A percentile compares a stretch with the other conserved stretches of the same genome.
Evolutionary conservation across 2,888 invertebrate genomes (phyloP).

Genomic region (Theodoxus fluviatilis): DNA sequence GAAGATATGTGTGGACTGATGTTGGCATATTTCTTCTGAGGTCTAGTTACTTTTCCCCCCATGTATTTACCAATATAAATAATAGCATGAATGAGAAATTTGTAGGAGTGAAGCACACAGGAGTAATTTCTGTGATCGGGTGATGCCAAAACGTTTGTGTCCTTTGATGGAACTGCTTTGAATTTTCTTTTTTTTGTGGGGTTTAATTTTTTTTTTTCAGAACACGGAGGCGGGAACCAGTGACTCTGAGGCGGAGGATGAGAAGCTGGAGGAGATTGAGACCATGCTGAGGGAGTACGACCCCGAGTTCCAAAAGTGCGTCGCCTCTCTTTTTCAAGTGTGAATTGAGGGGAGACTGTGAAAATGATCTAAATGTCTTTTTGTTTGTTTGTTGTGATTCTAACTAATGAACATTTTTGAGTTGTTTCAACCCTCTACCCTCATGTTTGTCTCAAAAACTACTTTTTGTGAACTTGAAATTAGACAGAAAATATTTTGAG

Average conservation of each 20-base stretch:
- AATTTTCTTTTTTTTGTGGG: neutral
- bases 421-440: neutral
- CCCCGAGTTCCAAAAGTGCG: slow-evolving; percentile 72
- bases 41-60: neutral
- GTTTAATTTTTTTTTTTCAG: slow-evolving; percentile 34
- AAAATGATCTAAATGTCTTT: neutral
- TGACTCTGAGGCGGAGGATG: slow-evolving; percentile 91
- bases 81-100: too few relatives aligned
- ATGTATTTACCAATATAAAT: neutral
- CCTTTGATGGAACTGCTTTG: too few relatives aligned
- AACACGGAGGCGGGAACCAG: slow-evolving; percentile 78
- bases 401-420: neutral
- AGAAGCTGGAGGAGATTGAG: slow-evolving; percentile 84
- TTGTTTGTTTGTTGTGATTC: neutral
- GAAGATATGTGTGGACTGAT: neutral
- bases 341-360: neutral
- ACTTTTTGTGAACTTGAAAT: neutral
- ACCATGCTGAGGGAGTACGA: slow-evolving; percentile 84
- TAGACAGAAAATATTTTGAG: too few relatives aligned
- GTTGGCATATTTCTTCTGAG: neutral
- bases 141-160: too few relatives aligned
- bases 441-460: neutral
- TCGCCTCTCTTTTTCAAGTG: neutral
- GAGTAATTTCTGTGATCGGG: too few relatives aligned
- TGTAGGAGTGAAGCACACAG: too few relatives aligned